Conservation (phyloP, 1,140 invertebrate genomes). For the Calliopsis andreniformis region DNA sequence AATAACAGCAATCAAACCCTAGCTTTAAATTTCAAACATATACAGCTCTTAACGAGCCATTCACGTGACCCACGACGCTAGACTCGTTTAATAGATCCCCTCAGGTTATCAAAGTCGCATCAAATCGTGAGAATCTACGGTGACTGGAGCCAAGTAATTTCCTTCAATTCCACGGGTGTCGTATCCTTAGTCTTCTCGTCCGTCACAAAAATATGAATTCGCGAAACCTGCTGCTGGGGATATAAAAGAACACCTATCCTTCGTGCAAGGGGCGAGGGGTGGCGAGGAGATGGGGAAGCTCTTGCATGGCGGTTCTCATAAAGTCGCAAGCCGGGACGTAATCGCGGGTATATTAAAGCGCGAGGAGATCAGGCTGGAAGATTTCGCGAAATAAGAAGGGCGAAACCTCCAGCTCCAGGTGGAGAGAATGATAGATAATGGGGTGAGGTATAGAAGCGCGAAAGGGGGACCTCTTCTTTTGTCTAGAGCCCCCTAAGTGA, state of each 20-base stretch:
- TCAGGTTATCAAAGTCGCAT: background rate
- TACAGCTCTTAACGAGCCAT: too few species aligned
- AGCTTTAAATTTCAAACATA: too few species aligned
- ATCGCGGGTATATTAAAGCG: conserved; percentile 63
- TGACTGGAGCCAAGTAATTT: background rate
- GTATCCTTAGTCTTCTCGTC: background rate
- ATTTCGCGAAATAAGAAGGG: conserved; percentile 56
- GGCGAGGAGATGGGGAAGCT: background rate
- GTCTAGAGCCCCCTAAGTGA: conserved; percentile 13
- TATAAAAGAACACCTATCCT: conserved; percentile 53
- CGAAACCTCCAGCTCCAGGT: background rate
- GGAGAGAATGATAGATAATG: background rate
- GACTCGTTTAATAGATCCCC: background rate
- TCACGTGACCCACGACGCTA: background rate
- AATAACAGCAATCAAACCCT: too few species aligned
- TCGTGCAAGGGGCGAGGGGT: background rate
- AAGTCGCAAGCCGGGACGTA: conserved; percentile 63
- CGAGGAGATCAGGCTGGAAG: conserved; percentile 53
- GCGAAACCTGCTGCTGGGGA: conserved; percentile 27
- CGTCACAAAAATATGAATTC: conserved; percentile 46
- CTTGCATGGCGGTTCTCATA: conserved; percentile 56
- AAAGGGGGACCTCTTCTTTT: background rate
- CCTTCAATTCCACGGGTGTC: conserved; percentile 4
- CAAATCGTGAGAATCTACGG: background rate
- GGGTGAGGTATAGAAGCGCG: background rate